Base-by-base conservation (phyloP, 2,797 vertebrate species). In the Arnoldichthys spilopterus region DNA sequence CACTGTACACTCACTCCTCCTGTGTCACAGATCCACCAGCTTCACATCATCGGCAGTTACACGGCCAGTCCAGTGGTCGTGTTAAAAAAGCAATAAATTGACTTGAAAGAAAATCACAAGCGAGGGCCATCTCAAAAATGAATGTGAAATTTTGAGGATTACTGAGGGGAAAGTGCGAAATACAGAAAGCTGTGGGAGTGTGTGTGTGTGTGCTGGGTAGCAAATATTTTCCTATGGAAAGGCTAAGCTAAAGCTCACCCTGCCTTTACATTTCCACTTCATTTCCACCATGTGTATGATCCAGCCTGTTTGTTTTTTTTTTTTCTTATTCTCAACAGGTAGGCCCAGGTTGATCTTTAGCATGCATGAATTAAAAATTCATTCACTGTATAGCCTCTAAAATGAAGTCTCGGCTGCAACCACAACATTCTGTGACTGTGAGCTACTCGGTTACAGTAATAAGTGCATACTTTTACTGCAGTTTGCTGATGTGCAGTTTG, bases 21-120 rank as follows among this genome's bases (percentile, higher is more conserved):
- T 70, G 30, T 54, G 32, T 54, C 61, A 66, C 26, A 51, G 47
- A 61, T 81, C 43, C 22, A 78, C 26, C 56, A 15, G 24, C 75
- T 71, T 54, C 72, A 58, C 30, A 54, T 70, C 15, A 32, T 54
- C 34, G 18, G 53, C 64, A 62, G 34, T 61, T 61, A 73, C 37
- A 16, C 18, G 6, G 53, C 32, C 30, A 71, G 40, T 40, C 32
- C 30, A 71, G 40, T 40, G 24, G 43, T 20, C 20, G 56, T 73
- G 13, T 12, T 28, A 24, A 54, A 63, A 32, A 51, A 22, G 68
- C 32, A 37, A 71, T 54, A 54, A 71, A 54, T 12, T 13, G 32
- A n/a, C 64, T 78, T 56, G 43, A 67, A 58, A 73, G 63, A 59
- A 58, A 54, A 74, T 67, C 64, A 67, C 37, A 24, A 45, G 26